Conservation (phyloP, 2,113 vertebrate genomes). For the Chamaetylas fuelleborni region DNA sequence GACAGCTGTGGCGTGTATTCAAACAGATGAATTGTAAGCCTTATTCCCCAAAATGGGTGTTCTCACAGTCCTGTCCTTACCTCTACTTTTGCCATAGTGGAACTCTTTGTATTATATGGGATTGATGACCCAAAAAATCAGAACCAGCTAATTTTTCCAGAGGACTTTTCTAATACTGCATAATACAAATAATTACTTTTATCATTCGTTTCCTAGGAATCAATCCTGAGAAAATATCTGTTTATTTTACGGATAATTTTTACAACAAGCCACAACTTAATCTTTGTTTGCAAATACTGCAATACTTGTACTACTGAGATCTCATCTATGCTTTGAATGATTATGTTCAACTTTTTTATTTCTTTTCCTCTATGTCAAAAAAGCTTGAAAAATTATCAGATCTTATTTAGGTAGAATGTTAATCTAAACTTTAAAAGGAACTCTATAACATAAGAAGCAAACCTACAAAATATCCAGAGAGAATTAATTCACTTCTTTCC, state of each 20-base stretch:
- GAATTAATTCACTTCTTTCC: conserved; percentile 17
- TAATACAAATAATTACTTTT: not conserved
- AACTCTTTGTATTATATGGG: not conserved
- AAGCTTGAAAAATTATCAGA: conserved; percentile 8
- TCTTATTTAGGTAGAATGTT: not conserved
- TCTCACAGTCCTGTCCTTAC: not conserved
- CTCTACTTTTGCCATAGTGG: not conserved
- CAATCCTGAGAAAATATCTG: not conserved
- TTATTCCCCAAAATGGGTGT: not conserved
- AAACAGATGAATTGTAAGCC: not conserved
- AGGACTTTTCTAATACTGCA: not conserved
- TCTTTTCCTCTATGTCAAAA: not conserved
- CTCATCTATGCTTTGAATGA: not conserved
- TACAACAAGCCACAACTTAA: not conserved
- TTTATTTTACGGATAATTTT: not conserved
- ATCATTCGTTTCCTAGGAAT: not conserved
- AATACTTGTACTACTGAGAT: not conserved
- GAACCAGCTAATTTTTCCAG: not conserved
- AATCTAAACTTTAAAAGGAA: conserved; percentile 23
- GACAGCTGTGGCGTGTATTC: rapidly evolving
- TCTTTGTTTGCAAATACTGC: not conserved
- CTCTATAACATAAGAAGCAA: not conserved
- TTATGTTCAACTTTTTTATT: conserved; percentile 24
- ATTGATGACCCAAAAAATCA: not conserved
- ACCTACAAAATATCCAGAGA: not conserved